Evolutionary conservation across 2,113 vertebrate species (phyloP), one percentile per base, ranked within the genome.

Genomic region (Chunga burmeisteri): DNA sequence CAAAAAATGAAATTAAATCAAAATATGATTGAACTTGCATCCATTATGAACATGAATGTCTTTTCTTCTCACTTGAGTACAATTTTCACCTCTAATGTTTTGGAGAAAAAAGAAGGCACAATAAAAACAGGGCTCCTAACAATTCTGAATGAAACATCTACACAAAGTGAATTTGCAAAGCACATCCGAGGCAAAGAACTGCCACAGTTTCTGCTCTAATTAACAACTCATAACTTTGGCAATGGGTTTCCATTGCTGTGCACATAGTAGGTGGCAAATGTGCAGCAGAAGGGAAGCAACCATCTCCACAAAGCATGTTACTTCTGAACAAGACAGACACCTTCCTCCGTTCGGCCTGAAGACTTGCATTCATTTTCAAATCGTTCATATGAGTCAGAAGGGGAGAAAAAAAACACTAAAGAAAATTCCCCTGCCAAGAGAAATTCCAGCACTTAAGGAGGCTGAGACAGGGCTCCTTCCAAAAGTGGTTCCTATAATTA

Each of bases 161-260:
- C 75, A 93, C 80, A 96, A 63, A 94, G 62, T n/a, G 59, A 85
- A 80, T 77, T 90, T 80, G 22, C 84, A 94, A 95, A 92, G 56
- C 73, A 66, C 80, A 92, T 84, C 65, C 3, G 3, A 95, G 42
- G 81, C 58, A 81, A 83, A 87, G 86, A 71, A 74, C 65, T 52
- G 9, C 47, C 70, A 42, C 9, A 3, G 70, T 61, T 94, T 87
- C 91, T 80, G 34, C 38, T 91, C 70, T 75, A 95, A 95, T 84
- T 92, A 92, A 80, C 73, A 89, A 53, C 42, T 93, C 73, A 53
- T 91, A 84, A 75, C 66, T 92, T 81, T 66, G 47, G 47, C 90
- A 88, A 66, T 77, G 36, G 32, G 44, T 86, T 95, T 90, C 72
- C 47, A 62, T 36, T 56, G 21, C 75, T 73, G 38, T 5, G 3